These are phyloP conservation scores for Plectropomus leopardus DNA, from an alignment of 2,113 vertebrate species.

Conservation along the genomic window DNA sequence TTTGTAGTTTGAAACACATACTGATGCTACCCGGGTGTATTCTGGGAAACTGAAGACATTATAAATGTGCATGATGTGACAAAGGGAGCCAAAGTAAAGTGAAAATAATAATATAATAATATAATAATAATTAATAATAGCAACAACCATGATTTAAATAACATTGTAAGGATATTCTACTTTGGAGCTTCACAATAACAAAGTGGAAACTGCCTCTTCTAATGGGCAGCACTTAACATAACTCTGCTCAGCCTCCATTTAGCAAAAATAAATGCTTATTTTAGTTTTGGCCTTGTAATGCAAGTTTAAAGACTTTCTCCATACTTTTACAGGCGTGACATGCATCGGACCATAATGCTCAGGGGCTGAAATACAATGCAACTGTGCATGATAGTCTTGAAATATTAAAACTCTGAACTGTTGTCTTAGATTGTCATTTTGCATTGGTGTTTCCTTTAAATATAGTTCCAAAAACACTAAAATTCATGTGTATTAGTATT, in stretches of 20 bases:
- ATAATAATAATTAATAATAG: no score
- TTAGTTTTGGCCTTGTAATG: background rate
- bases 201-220: background rate
- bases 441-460: background rate
- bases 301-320: background rate
- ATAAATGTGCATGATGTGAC: no score
- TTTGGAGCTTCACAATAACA: background rate
- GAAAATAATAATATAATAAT: background rate
- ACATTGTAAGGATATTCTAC: background rate
- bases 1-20: no score
- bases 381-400: background rate
- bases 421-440: background rate
- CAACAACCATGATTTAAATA: background rate
- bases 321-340: background rate
- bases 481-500: slow-evolving; percentile 11
- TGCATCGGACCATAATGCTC: background rate
- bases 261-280: background rate
- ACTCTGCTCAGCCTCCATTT: background rate
- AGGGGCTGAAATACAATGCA: slow-evolving; percentile 4
- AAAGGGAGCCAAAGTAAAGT: background rate
- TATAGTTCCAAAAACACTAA: background rate
- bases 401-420: background rate
- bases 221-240: background rate
- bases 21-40: no score
- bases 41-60: no score